Evolutionary conservation across 2,113 vertebrate species (phyloP).

Genomic region (Tylochromis polylepis): DNA sequence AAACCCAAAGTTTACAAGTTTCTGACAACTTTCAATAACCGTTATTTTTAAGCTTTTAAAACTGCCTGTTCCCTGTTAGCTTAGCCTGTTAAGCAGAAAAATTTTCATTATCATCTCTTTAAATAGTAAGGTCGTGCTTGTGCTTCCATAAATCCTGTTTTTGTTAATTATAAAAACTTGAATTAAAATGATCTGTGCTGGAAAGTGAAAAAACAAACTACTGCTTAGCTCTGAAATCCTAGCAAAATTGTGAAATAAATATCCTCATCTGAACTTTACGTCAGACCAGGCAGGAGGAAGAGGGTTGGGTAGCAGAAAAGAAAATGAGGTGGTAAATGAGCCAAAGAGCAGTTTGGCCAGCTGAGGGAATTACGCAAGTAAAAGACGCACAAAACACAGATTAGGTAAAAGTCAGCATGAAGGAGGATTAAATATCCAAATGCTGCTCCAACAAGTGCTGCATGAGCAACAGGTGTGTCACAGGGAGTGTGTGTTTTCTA

Average conservation of each 20-base stretch:
- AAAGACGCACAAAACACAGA: not conserved
- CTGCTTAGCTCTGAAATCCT: not conserved
- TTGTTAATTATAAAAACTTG: not conserved
- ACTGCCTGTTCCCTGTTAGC: not conserved
- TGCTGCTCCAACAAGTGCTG: constrained; percentile 9
- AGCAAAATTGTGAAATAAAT: not conserved
- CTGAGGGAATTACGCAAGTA: not conserved
- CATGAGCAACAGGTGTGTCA: constrained; percentile 31
- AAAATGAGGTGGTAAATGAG: not conserved
- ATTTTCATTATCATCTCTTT: not conserved
- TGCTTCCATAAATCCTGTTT: not conserved
- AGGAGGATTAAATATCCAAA: not conserved
- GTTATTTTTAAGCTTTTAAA: not conserved
- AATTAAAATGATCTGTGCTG: not conserved
- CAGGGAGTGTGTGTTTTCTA: not conserved
- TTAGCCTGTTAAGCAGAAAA: not conserved
- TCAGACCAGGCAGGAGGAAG: not conserved
- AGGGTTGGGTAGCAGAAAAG: not conserved
- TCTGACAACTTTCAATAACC: not conserved
- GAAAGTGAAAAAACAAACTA: not conserved
- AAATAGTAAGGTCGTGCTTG: not conserved
- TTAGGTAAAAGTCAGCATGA: not conserved
- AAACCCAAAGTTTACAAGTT: not conserved
- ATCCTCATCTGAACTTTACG: not conserved
- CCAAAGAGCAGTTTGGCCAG: not conserved